Evolutionary conservation across 2,888 invertebrate species (phyloP).

Genomic region (Tenodera sinensis): DNA sequence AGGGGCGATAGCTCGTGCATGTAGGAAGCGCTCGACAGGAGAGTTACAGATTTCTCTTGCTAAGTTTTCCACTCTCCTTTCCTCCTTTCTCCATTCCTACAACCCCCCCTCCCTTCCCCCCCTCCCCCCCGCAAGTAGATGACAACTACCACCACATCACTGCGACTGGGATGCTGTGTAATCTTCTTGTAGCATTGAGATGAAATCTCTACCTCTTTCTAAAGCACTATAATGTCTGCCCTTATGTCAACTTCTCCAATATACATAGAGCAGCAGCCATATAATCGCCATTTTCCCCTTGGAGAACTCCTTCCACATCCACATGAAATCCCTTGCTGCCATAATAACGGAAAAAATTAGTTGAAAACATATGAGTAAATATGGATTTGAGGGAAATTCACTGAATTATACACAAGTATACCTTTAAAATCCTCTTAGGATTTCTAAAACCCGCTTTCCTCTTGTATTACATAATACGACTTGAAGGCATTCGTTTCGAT

Average conservation of each 20-base stretch:
- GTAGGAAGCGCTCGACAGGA: background rate
- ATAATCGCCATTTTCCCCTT: background rate
- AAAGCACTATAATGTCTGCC: background rate
- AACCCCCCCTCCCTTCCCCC: background rate
- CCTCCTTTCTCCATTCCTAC: background rate
- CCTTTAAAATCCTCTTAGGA: background rate
- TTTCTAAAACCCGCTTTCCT: background rate
- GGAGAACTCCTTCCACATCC: background rate
- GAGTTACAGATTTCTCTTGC: background rate
- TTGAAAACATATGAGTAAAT: background rate
- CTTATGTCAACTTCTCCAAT: background rate
- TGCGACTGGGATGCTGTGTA: background rate
- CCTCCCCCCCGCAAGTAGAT: background rate
- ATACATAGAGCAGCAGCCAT: background rate
- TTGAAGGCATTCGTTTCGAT: too few species aligned
- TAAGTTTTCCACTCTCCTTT: background rate
- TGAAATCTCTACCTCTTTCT: background rate
- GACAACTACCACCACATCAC: background rate
- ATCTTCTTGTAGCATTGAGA: slow-evolving; percentile 2
- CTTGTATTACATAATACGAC: background rate
- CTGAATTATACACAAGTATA: background rate
- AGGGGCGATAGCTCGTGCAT: background rate
- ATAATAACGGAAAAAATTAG: background rate
- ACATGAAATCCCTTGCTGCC: background rate
- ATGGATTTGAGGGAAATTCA: background rate